These are phyloP conservation scores for Drosophila carrolli DNA, from an alignment of 1,140 invertebrate species.

Conservation along the genomic window DNA sequence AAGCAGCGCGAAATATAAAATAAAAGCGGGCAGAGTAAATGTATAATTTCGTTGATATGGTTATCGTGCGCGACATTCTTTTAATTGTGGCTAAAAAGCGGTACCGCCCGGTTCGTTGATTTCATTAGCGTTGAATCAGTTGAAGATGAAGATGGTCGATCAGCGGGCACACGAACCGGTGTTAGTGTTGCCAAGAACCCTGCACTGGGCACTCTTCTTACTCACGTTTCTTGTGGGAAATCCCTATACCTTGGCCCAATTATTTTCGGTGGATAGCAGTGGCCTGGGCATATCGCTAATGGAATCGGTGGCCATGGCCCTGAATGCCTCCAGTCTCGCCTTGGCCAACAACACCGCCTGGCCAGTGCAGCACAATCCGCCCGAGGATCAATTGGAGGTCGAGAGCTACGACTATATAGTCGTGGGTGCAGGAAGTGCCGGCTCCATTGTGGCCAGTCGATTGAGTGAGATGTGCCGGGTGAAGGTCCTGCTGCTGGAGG, in stretches of 20 bases:
- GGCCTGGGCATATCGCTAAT: slow-evolving; percentile 85
- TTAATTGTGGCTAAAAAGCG: slow-evolving; percentile 23
- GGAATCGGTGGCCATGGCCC: slow-evolving; percentile 85
- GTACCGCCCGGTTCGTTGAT: neutral
- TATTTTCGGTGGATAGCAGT: slow-evolving; percentile 41
- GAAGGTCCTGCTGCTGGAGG: slow-evolving; percentile 84
- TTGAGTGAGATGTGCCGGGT: slow-evolving; percentile 68
- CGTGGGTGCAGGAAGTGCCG: slow-evolving; percentile 87
- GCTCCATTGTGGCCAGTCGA: slow-evolving; percentile 86
- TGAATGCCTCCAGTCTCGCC: slow-evolving; percentile 85
- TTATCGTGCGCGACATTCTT: slow-evolving; percentile 17
- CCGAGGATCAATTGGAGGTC: slow-evolving; percentile 59
- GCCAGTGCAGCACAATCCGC: slow-evolving; percentile 85
- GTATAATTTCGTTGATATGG: slow-evolving; percentile 15
- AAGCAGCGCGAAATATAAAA: slow-evolving; percentile 14
- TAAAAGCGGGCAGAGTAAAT: slow-evolving; percentile 13
- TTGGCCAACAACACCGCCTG: slow-evolving; percentile 85
- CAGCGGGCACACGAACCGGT: neutral
- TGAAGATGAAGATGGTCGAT: slow-evolving; percentile 21
- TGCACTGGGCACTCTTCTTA: neutral
- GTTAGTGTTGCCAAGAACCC: neutral
- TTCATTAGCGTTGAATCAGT: slow-evolving; percentile 14
- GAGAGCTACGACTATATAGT: slow-evolving; percentile 86
- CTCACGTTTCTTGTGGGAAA: neutral
- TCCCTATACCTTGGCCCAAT: neutral